Conservation (phyloP, 2,888 invertebrate genomes). For the Saturnia japonica region DNA sequence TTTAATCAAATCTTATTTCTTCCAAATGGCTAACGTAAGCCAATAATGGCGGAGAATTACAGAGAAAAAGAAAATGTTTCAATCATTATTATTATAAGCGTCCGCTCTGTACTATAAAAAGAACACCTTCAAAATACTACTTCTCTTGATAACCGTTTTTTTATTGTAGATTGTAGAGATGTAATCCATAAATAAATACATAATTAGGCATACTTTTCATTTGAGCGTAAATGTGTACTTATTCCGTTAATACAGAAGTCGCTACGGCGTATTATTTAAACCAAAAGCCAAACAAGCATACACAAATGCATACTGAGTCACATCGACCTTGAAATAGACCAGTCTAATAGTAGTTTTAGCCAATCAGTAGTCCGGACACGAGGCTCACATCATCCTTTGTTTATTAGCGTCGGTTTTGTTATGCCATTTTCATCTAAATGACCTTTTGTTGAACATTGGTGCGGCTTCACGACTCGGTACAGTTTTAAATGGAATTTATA, state of each 20-base stretch:
- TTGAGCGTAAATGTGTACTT: background rate
- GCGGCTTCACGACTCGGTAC: conserved; percentile 23
- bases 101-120: too few relatives aligned
- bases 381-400: conserved; percentile 62
- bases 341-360: conserved; percentile 76
- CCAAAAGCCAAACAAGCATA: conserved; percentile 51
- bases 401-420: conserved; percentile 50
- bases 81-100: too few relatives aligned
- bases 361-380: conserved; percentile 73
- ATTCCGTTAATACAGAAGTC: conserved; percentile 24
- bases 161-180: too few relatives aligned
- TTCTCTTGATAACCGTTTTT: too few relatives aligned
- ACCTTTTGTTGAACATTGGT: conserved; percentile 44
- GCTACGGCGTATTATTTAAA: conserved; percentile 38
- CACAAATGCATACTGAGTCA: conserved; percentile 69
- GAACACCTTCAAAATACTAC: too few relatives aligned
- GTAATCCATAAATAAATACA: too few relatives aligned
- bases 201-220: background rate
- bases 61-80: too few relatives aligned
- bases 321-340: conserved; percentile 71
- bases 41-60: too few relatives aligned
- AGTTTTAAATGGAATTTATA: background rate
- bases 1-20: too few relatives aligned
- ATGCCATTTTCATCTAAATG: conserved; percentile 57
- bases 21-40: too few relatives aligned